Evolutionary conservation across 2,113 vertebrate genomes (phyloP), one percentile per base, ranked within the genome.

Genomic region (Oryzias javanicus): DNA sequence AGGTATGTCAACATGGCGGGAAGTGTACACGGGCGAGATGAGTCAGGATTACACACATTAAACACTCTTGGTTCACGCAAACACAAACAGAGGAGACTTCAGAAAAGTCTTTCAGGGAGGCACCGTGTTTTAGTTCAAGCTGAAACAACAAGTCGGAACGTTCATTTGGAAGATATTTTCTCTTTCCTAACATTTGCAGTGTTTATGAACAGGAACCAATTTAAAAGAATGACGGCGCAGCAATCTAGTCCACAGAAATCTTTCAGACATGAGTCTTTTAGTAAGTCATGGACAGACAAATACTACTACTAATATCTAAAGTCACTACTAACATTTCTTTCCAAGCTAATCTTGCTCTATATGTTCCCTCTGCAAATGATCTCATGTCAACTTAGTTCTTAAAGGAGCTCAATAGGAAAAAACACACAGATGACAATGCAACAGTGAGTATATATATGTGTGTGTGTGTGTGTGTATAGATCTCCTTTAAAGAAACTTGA

Each of bases 1-100:
- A 84, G 71, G 81, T 84, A 82, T 86, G 79, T 85, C 83, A 86
- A 84, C 80, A 81, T 67, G 20, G 15, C 46, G 46, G 54, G 66
- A 85, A 71, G 67, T 62, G 71, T 74, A 70, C 53, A 40, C 42
- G 42, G 67, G 52, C 78, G 44, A 24, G 35, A 67, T 57, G 17
- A 42, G 65, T 67, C 54, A 15, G 61, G 53, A 60, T 66, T 57
- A 49, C 54, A 67, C 58, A 67, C 49, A 62, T 72, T 61, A 55
- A 62, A 41, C 64, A 64, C 59, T 73, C 59, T 25, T 67, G 14
- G 27, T 60, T 60, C 49, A 44, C 35, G 66, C 67, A 72, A 68
- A 67, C n/a, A 6, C 42, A 59, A 27, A 74, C 55, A 72, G 55
- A 42, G 59, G 58, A 76, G 61, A 76, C 20, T 62, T 59, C 17